Evolutionary conservation across 2,797 vertebrate species (phyloP), one percentile per base, ranked within the genome.

Genomic region (Syngnathus rostellatus): DNA sequence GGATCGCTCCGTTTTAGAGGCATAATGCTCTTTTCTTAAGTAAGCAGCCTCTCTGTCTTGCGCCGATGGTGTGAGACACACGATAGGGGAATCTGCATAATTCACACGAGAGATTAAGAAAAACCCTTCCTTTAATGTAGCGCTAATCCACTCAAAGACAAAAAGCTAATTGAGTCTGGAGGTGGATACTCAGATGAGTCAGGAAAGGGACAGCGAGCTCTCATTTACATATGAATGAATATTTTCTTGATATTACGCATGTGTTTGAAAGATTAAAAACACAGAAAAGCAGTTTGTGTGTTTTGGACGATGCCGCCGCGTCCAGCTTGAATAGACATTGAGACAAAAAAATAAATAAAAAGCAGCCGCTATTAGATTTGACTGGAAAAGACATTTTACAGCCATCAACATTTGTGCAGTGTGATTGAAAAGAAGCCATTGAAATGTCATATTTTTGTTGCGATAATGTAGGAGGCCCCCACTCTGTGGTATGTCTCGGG

Each of bases 221-320:
- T 75, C 43, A 88, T 89, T 88, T 86, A 71, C 84, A 87, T 86
- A 86, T 87, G 84, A 89, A 90, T 86, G 76, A 76, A 77, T 62
- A 65, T 78, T 74, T 78, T 76, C 41, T 46, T 62, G 21, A 46
- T 25, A 46, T 45, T 45, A 16, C n/a, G 6, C 6, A 9, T 31
- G 21, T 62, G 41, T 62, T 45, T 45, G 37, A 16, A 55, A 54
- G n/a, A 51, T 39, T 19, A 51, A 51, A 51, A 17, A 40, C 40
- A 62, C 14, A 10, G 46, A 51, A 51, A 38, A 38, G 31, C 17
- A 50, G 6, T 63, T n/a, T 10, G 9, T 39, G 37, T 51, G 63
- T 64, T 43, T 41, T 45, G 41, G 7, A 16, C 19, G 21, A 62
- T 45, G 41, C 8, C 16, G 25, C 14, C 16, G 25, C 14, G 31